Base-by-base conservation (phyloP, 2,797 vertebrate genomes). In the Pseudotriccus pelzelni region DNA sequence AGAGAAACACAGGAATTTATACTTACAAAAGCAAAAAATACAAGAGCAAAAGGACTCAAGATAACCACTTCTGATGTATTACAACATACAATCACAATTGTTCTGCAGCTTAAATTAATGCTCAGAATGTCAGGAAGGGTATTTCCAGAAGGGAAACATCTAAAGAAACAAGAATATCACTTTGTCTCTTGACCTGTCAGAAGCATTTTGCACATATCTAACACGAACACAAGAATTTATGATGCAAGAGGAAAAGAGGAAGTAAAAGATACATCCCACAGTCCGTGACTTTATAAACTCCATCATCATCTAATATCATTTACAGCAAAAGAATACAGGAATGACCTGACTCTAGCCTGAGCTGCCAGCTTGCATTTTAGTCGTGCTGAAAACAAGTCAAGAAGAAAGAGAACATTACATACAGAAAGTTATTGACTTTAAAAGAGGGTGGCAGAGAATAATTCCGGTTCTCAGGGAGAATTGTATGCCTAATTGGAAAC, bases 371-470 rank as follows among this genome's bases (percentile, higher is more conserved):
- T 90, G 60, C 49, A 83, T 84, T 94, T 89, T 49, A 94, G 64
- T 87, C 74, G 46, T 55, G 64, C 56, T 93, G 75, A 89, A 93
- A 95, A 87, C 68, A 84, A 95, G 84, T 75, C 85, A 90, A 82
- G 74, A 90, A 90, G 72, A 92, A 96, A 93, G 14, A 83, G 81
- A 96, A 95, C 90, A 93, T 62, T 84, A 87, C 55, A 86, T 92
- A 92, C 90, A 87, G 87, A 92, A 93, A 36, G 67, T 59, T 89
- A 84, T 2, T 76, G 63, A 89, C 67, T 94, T 84, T 76, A 85
- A 77, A 96, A 94, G 41, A 92, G 58, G 34, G 64, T 89, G 68
- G 75, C 39, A 94, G 53, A 95, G 55, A 83, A 90, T 72, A 90
- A 96, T 87, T 94, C 68, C 84, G 11, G 68, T 68, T 92, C 72